Evolutionary conservation across 2,888 invertebrate species (phyloP).

Genomic region (Andrena hattorfiana): DNA sequence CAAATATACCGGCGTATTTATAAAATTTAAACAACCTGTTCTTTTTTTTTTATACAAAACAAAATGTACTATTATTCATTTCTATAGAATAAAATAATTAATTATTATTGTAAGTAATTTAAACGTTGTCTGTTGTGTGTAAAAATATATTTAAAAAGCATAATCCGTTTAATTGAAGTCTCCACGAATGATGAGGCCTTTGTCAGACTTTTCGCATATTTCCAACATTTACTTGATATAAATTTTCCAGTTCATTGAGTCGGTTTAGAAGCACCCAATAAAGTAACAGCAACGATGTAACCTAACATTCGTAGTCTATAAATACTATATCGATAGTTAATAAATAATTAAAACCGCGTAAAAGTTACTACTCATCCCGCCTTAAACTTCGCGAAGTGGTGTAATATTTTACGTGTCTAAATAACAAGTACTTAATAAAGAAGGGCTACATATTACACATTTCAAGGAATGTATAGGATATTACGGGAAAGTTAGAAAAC

Average conservation of each 20-base stretch:
- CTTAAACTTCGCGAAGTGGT: constrained; percentile 49
- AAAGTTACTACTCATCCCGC: constrained; percentile 28
- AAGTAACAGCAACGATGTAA: constrained; percentile 46
- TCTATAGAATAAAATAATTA: constrained; percentile 33
- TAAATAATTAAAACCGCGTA: constrained; percentile 50
- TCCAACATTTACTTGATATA: constrained; percentile 27
- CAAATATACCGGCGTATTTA: constrained; percentile 53
- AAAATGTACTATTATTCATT: constrained; percentile 31
- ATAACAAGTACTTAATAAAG: constrained; percentile 51
- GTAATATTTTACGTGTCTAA: constrained; percentile 38
- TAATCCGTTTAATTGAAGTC: constrained; percentile 33
- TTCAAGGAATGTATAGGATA: constrained; percentile 62
- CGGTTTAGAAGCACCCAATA: constrained; percentile 33
- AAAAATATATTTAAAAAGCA: constrained; percentile 57
- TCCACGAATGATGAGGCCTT: constrained; percentile 46
- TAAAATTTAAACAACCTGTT: constrained; percentile 48
- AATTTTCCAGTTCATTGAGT: constrained; percentile 34
- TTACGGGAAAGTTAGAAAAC: constrained; percentile 38
- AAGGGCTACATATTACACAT: constrained; percentile 56
- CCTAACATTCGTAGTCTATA: constrained; percentile 42
- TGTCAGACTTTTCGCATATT: constrained; percentile 7
- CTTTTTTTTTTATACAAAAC: constrained; percentile 43
- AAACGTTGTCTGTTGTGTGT: constrained; percentile 30
- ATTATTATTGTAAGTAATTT: constrained; percentile 44
- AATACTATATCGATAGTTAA: constrained; percentile 59